phyloP scores from a whole-genome alignment of 2,113 vertebrate genomes.

The Brachyhypopomus gauderio region DNA sequence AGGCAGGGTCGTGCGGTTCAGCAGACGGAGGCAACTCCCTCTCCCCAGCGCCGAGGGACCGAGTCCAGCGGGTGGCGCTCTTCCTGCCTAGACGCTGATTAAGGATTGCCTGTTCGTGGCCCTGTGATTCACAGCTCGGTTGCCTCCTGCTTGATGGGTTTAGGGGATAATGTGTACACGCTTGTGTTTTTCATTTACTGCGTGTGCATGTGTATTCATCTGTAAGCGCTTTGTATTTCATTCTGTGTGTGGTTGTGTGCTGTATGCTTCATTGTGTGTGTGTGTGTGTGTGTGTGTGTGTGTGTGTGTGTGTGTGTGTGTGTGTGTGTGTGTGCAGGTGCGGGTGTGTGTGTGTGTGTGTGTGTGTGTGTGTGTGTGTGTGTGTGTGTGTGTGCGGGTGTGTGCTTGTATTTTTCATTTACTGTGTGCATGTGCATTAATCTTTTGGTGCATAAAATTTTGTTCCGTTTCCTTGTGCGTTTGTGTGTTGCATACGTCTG shows the following conservation, averaged over 20 bases:
- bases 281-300: background rate
- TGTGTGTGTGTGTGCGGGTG: background rate
- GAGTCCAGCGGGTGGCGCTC: constrained; percentile 56
- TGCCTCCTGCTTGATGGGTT: background rate
- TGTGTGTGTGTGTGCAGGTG: background rate
- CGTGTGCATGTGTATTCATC: too few relatives aligned
- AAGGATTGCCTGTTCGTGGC: constrained; percentile 16
- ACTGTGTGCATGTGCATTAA: background rate
- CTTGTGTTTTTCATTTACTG: too few relatives aligned
- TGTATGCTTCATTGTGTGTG: too few relatives aligned
- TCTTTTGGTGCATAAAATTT: background rate
- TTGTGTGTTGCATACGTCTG: background rate
- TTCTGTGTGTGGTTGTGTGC: too few relatives aligned
- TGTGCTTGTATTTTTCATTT: background rate
- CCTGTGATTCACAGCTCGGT: background rate
- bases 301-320: background rate
- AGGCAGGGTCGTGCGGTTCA: constrained; percentile 50
- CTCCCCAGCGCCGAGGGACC: constrained; percentile 47
- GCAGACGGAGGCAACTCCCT: constrained; percentile 48
- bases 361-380: background rate
- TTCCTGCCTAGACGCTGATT: constrained; percentile 30
- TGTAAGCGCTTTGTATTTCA: too few relatives aligned
- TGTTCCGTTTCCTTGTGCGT: background rate
- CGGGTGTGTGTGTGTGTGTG: background rate
- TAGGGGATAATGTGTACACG: too few relatives aligned